phyloP scores from a whole-genome alignment of 2,888 invertebrate species.

The Nemotelus pantherinus region DNA sequence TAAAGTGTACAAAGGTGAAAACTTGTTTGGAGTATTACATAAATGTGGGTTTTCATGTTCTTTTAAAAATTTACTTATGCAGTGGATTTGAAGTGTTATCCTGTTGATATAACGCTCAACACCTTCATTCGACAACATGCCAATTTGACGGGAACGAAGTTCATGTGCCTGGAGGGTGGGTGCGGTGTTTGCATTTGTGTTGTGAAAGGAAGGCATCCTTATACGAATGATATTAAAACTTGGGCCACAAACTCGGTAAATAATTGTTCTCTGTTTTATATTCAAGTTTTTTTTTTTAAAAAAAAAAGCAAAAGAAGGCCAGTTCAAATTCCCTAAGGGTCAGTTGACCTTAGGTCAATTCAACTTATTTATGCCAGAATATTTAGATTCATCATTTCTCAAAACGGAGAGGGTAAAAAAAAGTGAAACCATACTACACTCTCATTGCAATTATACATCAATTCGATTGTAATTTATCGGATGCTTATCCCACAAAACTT shows the following conservation, averaged over 20 bases:
- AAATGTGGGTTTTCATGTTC: not conserved
- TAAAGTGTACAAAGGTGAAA: slow-evolving; percentile 55
- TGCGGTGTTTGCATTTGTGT: slow-evolving; percentile 72
- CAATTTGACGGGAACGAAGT: slow-evolving; percentile 71
- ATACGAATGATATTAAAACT: slow-evolving; percentile 64
- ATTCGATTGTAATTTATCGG: no score
- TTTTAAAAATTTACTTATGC: not conserved
- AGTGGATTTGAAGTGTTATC: slow-evolving; percentile 56
- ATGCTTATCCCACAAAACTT: no score
- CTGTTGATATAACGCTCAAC: slow-evolving; percentile 68
- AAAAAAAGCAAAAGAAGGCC: no score
- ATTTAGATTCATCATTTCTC: no score
- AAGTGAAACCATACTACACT: no score
- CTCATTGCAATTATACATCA: no score
- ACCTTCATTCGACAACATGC: slow-evolving; percentile 70
- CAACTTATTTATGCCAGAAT: no score
- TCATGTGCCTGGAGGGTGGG: slow-evolving; percentile 75
- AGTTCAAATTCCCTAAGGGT: no score
- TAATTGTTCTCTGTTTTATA: not conserved
- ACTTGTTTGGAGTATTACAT: not conserved
- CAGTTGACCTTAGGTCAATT: no score
- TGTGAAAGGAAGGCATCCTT: slow-evolving; percentile 59
- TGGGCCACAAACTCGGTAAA: slow-evolving; percentile 75
- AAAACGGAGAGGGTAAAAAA: no score
- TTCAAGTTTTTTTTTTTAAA: no score